These are phyloP conservation scores for Campylorhamphus procurvoides DNA, from an alignment of 2,113 vertebrate genomes.

Conservation along the genomic window DNA sequence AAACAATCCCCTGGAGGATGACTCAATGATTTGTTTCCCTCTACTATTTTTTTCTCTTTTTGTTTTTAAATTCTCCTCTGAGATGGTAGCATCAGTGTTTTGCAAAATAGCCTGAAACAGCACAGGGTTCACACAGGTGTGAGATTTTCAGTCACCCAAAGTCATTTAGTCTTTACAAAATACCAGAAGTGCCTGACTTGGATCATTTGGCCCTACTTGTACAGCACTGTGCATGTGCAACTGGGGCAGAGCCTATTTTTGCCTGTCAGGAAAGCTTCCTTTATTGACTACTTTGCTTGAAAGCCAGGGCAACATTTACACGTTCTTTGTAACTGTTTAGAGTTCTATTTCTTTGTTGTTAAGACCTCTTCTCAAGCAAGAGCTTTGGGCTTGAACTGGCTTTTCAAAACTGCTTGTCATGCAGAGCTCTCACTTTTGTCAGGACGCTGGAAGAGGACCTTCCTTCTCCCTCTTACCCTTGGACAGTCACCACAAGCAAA, in stretches of 20 bases:
- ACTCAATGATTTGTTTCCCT: background rate
- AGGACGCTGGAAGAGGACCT: background rate
- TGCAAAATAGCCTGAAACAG: background rate
- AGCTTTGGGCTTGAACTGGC: background rate
- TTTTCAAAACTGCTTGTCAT: background rate
- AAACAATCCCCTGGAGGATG: fast-evolving
- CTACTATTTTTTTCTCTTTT: background rate
- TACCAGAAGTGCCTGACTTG: background rate
- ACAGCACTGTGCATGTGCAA: fast-evolving
- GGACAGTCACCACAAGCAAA: background rate
- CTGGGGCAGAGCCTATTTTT: background rate
- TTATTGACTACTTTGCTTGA: background rate
- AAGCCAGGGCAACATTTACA: background rate
- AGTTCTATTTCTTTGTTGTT: background rate
- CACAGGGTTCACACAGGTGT: background rate
- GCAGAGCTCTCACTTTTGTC: fast-evolving
- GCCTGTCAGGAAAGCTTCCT: background rate
- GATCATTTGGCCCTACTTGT: background rate
- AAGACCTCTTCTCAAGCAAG: background rate
- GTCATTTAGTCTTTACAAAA: background rate
- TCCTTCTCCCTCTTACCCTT: background rate
- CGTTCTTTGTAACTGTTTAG: background rate
- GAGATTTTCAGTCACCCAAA: background rate
- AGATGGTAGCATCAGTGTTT: background rate
- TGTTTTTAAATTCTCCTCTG: background rate